phyloP scores from a whole-genome alignment of 2,797 vertebrate species.

The Jordanella pulchra region DNA sequence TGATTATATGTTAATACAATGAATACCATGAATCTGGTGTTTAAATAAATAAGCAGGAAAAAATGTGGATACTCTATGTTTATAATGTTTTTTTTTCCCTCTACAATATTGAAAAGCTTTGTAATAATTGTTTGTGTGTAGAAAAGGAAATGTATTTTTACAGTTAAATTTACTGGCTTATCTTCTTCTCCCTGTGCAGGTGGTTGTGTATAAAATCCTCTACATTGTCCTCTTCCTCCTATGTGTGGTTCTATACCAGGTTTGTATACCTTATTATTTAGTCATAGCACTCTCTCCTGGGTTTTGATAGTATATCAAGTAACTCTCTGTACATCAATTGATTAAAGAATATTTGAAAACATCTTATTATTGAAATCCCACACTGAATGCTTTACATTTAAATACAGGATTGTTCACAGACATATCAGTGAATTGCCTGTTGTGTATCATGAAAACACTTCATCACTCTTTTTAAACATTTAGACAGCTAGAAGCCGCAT shows the following conservation, averaged over 20 bases:
- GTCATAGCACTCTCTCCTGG: background rate
- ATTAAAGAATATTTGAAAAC: background rate
- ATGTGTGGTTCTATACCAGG: constrained; percentile 75
- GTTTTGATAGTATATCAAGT: background rate
- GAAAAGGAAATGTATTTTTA: background rate
- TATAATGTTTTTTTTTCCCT: background rate
- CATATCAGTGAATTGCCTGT: too few relatives aligned
- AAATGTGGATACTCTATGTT: background rate
- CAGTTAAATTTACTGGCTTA: background rate
- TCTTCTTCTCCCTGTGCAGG: constrained; percentile 49
- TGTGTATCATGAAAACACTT: too few relatives aligned
- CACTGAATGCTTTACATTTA: background rate
- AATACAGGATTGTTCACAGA: too few relatives aligned
- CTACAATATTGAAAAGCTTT: background rate
- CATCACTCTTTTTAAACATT: background rate
- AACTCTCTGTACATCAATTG: background rate
- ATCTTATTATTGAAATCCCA: background rate
- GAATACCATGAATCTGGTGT: background rate
- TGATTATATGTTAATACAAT: background rate
- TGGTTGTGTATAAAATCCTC: constrained; percentile 79
- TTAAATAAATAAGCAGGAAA: background rate
- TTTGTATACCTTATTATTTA: constrained; percentile 23
- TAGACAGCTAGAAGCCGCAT: background rate
- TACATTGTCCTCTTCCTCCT: constrained; percentile 79
- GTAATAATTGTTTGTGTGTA: background rate